Evolutionary conservation across 2,888 invertebrate species (phyloP).

Genomic region (Nemoura dubitans): DNA sequence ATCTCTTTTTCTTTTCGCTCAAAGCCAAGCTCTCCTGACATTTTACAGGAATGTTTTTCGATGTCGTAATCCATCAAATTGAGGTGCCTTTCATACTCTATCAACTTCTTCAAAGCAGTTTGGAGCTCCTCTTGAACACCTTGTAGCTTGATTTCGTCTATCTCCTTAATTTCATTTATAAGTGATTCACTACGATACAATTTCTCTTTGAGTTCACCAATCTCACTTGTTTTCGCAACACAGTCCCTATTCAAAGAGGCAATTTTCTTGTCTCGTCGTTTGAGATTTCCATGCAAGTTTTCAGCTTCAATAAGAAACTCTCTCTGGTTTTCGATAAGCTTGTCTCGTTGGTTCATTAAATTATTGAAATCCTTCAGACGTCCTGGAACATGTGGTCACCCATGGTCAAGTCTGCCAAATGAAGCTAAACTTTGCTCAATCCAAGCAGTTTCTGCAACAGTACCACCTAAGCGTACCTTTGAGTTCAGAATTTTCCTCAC

Average conservation of each 20-base stretch:
- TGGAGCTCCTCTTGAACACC: conserved; percentile 26
- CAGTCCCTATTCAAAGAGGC: background rate
- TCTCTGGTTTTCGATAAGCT: conserved; percentile 29
- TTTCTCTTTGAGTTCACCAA: conserved; percentile 14
- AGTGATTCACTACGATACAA: background rate
- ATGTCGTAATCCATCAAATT: conserved; percentile 23
- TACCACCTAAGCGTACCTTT: no score
- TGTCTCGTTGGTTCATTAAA: conserved; percentile 8
- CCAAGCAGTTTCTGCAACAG: no score
- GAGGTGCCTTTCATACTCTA: conserved; percentile 17
- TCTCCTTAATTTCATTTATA: background rate
- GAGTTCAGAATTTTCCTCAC: conserved; percentile 15
- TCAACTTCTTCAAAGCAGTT: conserved; percentile 8
- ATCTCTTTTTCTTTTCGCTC: background rate
- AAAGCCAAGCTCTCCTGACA: background rate
- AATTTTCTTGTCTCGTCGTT: conserved; percentile 3
- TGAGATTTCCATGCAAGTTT: background rate
- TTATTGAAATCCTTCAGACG: conserved; percentile 1
- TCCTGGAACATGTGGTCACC: background rate
- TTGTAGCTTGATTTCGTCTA: background rate
- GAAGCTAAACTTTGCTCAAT: no score
- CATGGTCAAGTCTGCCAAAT: background rate
- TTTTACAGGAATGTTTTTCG: background rate
- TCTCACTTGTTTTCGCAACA: background rate
- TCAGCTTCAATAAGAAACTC: conserved; percentile 27